Evolutionary conservation across 2,888 invertebrate genomes (phyloP), one percentile per base, ranked within the genome.

Genomic region (Hetaerina titia): DNA sequence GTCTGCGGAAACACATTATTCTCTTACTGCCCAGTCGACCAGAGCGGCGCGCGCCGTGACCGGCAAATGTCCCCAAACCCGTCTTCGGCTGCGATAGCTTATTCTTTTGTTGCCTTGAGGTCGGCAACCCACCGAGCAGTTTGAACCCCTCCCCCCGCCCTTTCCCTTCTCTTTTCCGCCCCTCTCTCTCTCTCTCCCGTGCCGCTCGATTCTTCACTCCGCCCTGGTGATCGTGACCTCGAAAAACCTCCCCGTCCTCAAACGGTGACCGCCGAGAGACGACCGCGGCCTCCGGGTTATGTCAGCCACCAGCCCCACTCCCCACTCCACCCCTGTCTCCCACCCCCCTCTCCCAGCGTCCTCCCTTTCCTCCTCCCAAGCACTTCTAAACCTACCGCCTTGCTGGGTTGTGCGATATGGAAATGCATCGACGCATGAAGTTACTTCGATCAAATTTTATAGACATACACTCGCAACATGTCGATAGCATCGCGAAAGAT

Each of bases 151-250:
- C 31, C 7, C 81, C 81, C 13, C 63, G 63, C 63, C 63, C 63
- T 19, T 5, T 15, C 63, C 17, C 6, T 63, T 19, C 63, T 63
- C 63, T 1, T 15, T 63, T 19, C 19, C 15, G 15, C 81, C 81
- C 25, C n/a, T 31, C 11, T 22, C 25, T 31, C 31, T 2, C 81
- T 31, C 15, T 11, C 81, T 81, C n/a, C 25, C 81, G 31, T 25
- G 7, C 81, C 81, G 6, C 74, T 81, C 45, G 45, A 4, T 17
- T 17, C 4, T 5, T 60, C 60, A 2, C 17, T 17, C 13, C 60
- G 60, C 60, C 81, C 13, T 31, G 13, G 81, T 31, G 81, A 81
- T 81, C 81, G 81, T 81, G 81, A 81, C 81, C 81, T 81, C 81
- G 81, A 81, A 81, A 81, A 81, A 11, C 13, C 81, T 25, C 31